phyloP scores from a whole-genome alignment of 2,797 vertebrate species.

The Jordanella pulchra region DNA sequence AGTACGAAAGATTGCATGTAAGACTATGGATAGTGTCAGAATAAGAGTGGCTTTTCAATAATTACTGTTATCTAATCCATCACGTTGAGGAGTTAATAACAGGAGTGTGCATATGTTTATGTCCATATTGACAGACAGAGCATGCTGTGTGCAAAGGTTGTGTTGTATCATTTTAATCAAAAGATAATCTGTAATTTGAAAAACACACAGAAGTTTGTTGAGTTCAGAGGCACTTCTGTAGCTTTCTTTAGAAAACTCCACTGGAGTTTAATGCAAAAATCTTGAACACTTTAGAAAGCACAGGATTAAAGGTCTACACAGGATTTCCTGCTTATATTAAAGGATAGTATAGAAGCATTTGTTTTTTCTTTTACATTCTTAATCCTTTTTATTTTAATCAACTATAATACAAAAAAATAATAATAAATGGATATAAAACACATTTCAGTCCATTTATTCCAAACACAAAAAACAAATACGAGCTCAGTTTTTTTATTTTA shows the following conservation, averaged over 20 bases:
- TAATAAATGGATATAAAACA: neutral
- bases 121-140: conserved; percentile 60
- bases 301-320: conserved; percentile 11
- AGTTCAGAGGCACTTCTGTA: conserved; percentile 3
- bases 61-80: conserved; percentile 80
- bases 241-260: conserved; percentile 15
- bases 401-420: fast-evolving
- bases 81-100: conserved; percentile 68
- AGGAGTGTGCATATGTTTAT: conserved; percentile 75
- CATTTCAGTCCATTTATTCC: neutral
- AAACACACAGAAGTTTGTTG: conserved; percentile 59
- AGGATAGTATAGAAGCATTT: conserved; percentile 5
- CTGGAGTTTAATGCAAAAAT: conserved; percentile 50
- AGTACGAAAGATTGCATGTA: conserved; percentile 27
- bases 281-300: conserved; percentile 28
- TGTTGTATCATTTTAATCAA: conserved; percentile 53
- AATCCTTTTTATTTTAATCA: neutral
- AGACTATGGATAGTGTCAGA: conserved; percentile 75
- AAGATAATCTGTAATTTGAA: conserved; percentile 66
- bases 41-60: conserved; percentile 81
- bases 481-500: neutral
- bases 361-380: neutral
- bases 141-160: conserved; percentile 43
- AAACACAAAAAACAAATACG: neutral
- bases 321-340: conserved; percentile 12